Conservation (phyloP, 2,113 vertebrate genomes). For the Nothobranchius kuhntae region DNA sequence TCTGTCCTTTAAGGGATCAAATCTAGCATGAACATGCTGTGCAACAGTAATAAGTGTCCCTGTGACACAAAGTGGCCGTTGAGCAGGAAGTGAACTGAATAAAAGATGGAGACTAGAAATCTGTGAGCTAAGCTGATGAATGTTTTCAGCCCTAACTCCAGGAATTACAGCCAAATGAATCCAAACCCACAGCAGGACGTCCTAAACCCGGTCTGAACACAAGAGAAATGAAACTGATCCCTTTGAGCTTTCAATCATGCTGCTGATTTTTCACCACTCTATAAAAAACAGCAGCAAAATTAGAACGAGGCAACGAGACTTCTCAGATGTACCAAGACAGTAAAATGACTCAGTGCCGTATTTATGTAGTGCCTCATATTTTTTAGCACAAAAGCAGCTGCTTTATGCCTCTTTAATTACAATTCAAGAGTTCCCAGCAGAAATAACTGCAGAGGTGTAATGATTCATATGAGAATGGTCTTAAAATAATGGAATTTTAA, state of each 20-base stretch:
- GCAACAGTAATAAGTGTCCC: too few species aligned
- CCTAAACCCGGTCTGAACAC: neutral
- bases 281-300: slow-evolving; percentile 5
- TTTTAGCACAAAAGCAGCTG: slow-evolving; percentile 46
- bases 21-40: too few species aligned
- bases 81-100: too few species aligned
- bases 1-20: too few species aligned
- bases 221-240: neutral
- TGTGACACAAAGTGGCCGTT: too few species aligned
- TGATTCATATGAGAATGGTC: slow-evolving; percentile 62
- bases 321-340: slow-evolving; percentile 40
- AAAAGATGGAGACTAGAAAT: too few species aligned
- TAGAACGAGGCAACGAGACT: slow-evolving; percentile 29
- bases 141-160: too few species aligned
- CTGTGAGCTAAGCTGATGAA: too few species aligned
- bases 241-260: neutral
- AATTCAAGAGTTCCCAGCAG: slow-evolving; percentile 45
- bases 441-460: slow-evolving; percentile 54
- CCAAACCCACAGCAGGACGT: neutral
- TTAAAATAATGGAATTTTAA: slow-evolving; percentile 53
- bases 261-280: slow-evolving; percentile 20
- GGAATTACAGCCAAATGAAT: slow-evolving; percentile 2
- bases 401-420: slow-evolving; percentile 43
- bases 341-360: slow-evolving; percentile 43
- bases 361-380: slow-evolving; percentile 27